Conservation (phyloP, 2,797 vertebrate species). For the Coluber constrictor region DNA sequence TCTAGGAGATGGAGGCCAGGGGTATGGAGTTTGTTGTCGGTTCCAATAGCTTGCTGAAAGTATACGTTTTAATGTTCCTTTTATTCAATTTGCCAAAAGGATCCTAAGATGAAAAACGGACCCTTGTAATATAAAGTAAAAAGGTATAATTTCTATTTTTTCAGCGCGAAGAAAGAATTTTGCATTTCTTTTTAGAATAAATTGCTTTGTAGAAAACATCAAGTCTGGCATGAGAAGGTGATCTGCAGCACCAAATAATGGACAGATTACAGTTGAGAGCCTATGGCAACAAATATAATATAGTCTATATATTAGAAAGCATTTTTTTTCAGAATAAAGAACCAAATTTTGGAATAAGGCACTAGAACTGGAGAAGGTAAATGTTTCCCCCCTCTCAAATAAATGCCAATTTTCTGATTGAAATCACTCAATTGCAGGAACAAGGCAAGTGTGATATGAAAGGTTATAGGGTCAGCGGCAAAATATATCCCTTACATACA, state of each 20-base stretch:
- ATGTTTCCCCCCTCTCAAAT: not conserved
- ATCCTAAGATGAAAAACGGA: not conserved
- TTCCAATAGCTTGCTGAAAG: not conserved
- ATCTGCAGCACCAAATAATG: not conserved
- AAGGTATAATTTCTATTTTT: not conserved
- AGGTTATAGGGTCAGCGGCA: not conserved
- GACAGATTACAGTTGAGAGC: not conserved
- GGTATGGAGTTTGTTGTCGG: not conserved
- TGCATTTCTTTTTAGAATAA: not conserved
- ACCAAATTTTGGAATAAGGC: not conserved
- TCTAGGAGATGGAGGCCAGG: not conserved
- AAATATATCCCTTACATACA: not conserved
- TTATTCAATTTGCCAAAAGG: not conserved
- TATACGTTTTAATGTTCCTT: not conserved
- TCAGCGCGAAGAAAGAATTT: not conserved
- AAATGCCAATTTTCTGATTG: not conserved
- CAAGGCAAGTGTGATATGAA: not conserved
- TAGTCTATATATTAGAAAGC: not conserved
- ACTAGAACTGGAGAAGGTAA: not conserved
- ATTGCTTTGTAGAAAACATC: not conserved
- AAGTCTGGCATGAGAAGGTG: not conserved
- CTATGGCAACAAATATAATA: not conserved
- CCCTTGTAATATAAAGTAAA: not conserved
- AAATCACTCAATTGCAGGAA: not conserved
- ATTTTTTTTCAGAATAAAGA: not conserved